Conservation (phyloP, 2,113 vertebrate genomes). For the Athene noctua region DNA sequence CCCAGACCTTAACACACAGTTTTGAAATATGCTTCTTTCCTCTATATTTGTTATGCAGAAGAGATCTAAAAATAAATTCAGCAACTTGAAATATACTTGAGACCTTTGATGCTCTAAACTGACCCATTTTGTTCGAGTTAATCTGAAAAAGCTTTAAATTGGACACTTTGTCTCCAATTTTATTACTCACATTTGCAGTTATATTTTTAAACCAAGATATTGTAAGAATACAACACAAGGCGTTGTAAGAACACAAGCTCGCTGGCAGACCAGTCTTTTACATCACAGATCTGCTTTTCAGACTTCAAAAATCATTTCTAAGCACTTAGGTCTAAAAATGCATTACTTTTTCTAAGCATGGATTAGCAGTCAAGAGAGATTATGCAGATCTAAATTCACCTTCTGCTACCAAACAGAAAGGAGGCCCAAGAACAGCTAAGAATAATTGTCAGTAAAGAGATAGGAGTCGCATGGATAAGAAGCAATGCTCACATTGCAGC, state of each 20-base stretch:
- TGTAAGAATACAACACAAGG: not conserved
- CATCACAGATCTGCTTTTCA: conserved; percentile 21
- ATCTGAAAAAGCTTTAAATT: not conserved
- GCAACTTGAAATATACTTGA: not conserved
- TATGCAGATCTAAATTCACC: conserved; percentile 36
- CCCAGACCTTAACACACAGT: not conserved
- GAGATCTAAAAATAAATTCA: conserved; percentile 1
- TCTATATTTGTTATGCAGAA: not conserved
- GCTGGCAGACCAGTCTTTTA: not conserved
- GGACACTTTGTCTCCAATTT: not conserved
- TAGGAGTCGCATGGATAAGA: conserved; percentile 62
- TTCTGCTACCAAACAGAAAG: conserved; percentile 63
- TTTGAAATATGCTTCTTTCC: not conserved
- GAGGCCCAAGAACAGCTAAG: conserved; percentile 64
- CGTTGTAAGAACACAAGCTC: not conserved
- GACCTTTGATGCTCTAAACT: not conserved
- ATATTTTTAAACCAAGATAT: not conserved
- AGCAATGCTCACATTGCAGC: conserved; percentile 35
- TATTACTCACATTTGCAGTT: not conserved
- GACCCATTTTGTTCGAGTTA: not conserved
- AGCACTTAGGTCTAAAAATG: conserved; percentile 16
- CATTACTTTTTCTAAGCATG: not conserved
- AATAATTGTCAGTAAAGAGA: conserved; percentile 65
- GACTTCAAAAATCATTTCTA: conserved; percentile 42
- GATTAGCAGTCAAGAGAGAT: not conserved